Evolutionary conservation across 2,888 invertebrate genomes (phyloP).

Genomic region (Sylvicola cinctus): DNA sequence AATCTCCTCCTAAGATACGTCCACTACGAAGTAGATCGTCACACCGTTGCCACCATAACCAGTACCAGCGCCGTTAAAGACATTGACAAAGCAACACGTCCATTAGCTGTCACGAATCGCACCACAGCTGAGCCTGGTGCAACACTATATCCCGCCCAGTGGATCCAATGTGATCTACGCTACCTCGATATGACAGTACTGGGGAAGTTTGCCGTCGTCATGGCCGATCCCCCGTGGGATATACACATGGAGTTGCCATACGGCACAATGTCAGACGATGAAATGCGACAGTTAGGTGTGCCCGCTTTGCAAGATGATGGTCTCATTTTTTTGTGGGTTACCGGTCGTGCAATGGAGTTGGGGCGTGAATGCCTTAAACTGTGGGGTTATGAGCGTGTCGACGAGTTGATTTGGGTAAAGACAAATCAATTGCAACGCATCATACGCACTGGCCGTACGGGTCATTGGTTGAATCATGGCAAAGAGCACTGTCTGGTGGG

Average conservation of each 20-base stretch:
- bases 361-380: slow-evolving; percentile 87
- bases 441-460: slow-evolving; percentile 89
- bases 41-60: slow-evolving; percentile 17
- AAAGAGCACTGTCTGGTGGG: slow-evolving; percentile 95
- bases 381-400: slow-evolving; percentile 94
- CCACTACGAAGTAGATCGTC: slow-evolving; percentile 86
- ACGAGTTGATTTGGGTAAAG: slow-evolving; percentile 98
- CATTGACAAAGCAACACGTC: slow-evolving; percentile 4
- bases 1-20: slow-evolving; percentile 46
- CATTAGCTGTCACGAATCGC: slow-evolving; percentile 12
- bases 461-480: slow-evolving; percentile 97
- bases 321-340: slow-evolving; percentile 93
- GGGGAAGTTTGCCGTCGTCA: slow-evolving; percentile 95
- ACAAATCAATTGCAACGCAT: slow-evolving; percentile 95
- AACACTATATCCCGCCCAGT: slow-evolving; percentile 74
- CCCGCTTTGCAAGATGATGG: slow-evolving; percentile 91
- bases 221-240: slow-evolving; percentile 99
- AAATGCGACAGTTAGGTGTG: slow-evolving; percentile 89
- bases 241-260: slow-evolving; percentile 99
- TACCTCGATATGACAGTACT: slow-evolving; percentile 24
- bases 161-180: slow-evolving; percentile 93
- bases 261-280: slow-evolving; percentile 97
- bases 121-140: slow-evolving; percentile 25
- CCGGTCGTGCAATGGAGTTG: slow-evolving; percentile 65
- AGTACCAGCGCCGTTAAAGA: slow-evolving; percentile 6